Evolutionary conservation across 1,140 invertebrate species (phyloP).

Genomic region (Polyergus mexicanus): DNA sequence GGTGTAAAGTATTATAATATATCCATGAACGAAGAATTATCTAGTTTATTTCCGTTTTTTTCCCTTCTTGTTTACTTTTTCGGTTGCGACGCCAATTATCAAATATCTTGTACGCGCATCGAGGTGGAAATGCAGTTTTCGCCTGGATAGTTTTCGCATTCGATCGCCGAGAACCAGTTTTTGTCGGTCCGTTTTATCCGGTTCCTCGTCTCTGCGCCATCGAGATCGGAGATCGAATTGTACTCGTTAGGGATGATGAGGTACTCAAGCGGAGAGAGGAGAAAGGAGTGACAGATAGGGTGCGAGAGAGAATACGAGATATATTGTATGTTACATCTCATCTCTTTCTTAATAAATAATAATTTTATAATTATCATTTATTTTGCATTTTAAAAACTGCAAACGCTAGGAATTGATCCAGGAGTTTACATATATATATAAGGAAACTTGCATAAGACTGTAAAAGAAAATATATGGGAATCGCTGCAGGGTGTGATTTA

Average conservation of each 20-base stretch:
- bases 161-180: slow-evolving; percentile 66
- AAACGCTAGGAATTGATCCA: neutral
- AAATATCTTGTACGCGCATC: neutral
- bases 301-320: neutral
- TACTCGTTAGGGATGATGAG: slow-evolving; percentile 37
- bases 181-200: slow-evolving; percentile 65
- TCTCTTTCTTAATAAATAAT: neutral
- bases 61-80: neutral
- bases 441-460: slow-evolving; percentile 13
- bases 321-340: neutral
- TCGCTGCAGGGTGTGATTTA: slow-evolving; percentile 43
- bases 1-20: neutral
- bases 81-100: slow-evolving; percentile 1
- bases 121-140: slow-evolving; percentile 46
- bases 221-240: slow-evolving; percentile 24
- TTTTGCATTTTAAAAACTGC: slow-evolving; percentile 3
- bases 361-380: neutral
- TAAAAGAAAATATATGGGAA: slow-evolving; percentile 30
- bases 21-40: neutral
- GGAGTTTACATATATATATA: neutral
- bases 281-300: slow-evolving; percentile 23
- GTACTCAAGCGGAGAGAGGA: neutral
- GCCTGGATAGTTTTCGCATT: slow-evolving; percentile 41
- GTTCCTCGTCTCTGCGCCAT: slow-evolving; percentile 54
- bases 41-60: neutral